Evolutionary conservation across 2,797 vertebrate genomes (phyloP).

Genomic region (Menidia menidia): DNA sequence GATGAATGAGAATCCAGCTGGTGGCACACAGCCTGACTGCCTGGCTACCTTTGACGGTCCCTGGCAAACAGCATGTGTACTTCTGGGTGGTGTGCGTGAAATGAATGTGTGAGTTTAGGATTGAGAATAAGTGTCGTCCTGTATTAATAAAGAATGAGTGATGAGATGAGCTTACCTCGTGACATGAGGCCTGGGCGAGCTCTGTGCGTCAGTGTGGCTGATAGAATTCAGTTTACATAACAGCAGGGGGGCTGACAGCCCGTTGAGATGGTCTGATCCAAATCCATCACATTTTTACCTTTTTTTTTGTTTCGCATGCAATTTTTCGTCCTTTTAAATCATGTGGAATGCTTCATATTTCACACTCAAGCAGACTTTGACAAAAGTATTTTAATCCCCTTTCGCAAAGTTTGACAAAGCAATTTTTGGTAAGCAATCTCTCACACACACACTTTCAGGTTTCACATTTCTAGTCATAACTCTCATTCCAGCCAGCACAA

Average conservation of each 20-base stretch:
- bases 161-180: constrained; percentile 72
- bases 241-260: neutral
- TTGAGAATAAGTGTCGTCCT: constrained; percentile 79
- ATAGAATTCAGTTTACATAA: constrained; percentile 46
- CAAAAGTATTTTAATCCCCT: constrained; percentile 10
- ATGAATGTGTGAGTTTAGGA: constrained; percentile 61
- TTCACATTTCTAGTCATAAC: constrained; percentile 2
- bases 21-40: constrained; percentile 57
- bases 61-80: constrained; percentile 53
- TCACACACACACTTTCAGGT: constrained; percentile 1
- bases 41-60: constrained; percentile 58
- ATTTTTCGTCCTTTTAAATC: neutral
- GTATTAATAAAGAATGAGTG: constrained; percentile 75
- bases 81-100: constrained; percentile 27
- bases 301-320: neutral
- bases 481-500: neutral
- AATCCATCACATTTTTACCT: neutral
- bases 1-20: constrained; percentile 23
- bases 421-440: constrained; percentile 16
- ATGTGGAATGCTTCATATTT: neutral
- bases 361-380: neutral
- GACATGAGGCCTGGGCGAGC: constrained; percentile 44
- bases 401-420: constrained; percentile 6
- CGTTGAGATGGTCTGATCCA: neutral
- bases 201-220: constrained; percentile 27